phyloP scores from a whole-genome alignment of 2,113 vertebrate species.

The Tenrec ecaudatus region DNA sequence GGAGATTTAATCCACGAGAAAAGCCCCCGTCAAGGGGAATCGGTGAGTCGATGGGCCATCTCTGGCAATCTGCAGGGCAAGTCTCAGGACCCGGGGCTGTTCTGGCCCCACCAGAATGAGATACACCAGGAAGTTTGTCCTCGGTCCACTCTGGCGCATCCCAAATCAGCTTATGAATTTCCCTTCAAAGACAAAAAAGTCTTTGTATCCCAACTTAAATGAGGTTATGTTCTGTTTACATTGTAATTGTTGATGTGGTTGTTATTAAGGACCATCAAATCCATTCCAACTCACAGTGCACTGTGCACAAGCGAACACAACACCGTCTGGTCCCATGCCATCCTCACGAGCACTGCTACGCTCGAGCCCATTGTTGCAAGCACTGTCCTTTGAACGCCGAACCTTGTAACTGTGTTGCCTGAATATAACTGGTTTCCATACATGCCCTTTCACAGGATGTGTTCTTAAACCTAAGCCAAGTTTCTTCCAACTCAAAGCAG shows the following conservation, averaged over 20 bases:
- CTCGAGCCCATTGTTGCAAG: too few species aligned
- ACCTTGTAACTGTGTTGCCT: not conserved
- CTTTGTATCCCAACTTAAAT: not conserved
- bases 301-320: too few species aligned
- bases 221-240: not conserved
- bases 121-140: not conserved
- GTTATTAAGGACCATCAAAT: too few species aligned
- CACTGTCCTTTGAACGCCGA: too few species aligned
- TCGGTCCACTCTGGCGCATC: not conserved
- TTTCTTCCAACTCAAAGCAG: too few species aligned
- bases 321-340: too few species aligned
- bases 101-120: not conserved
- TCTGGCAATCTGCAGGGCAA: not conserved
- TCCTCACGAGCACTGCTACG: too few species aligned
- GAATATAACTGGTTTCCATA: not conserved
- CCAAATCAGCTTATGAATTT: not conserved
- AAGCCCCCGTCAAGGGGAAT: not conserved
- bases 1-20: not conserved
- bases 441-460: constrained; percentile 42
- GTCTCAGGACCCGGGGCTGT: not conserved
- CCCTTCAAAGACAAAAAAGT: constrained; percentile 28
- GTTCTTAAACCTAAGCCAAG: not conserved
- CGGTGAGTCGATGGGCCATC: not conserved
- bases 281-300: too few species aligned
- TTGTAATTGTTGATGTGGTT: too few species aligned